A percentile compares a stretch with the other conserved stretches of the same genome.
Conservation (phyloP, 2,888 invertebrate species). For the Ferdinandea cuprea region DNA sequence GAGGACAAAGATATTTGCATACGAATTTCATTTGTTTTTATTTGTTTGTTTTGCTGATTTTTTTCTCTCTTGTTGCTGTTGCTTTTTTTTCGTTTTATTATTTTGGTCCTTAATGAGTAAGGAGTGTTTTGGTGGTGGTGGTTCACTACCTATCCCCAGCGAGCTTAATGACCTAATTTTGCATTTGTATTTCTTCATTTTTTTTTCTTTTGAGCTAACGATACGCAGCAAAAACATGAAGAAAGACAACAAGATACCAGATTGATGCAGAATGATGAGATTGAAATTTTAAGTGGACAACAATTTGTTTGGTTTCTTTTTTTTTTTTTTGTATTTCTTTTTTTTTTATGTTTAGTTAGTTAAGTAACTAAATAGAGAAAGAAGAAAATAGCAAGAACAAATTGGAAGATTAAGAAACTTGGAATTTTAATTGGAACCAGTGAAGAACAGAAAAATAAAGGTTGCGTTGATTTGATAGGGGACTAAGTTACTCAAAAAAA, state of each 20-base stretch:
- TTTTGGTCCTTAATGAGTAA: constrained; percentile 54
- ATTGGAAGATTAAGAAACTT: too few species aligned
- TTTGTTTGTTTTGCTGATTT: constrained; percentile 24
- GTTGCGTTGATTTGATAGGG: too few species aligned
- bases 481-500: too few species aligned
- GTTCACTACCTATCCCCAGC: background rate
- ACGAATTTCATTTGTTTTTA: constrained; percentile 55
- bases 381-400: too few species aligned
- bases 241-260: background rate
- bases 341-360: constrained; percentile 10
- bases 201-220: background rate
- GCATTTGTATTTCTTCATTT: constrained; percentile 23
- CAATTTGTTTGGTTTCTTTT: constrained; percentile 1
- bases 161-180: constrained; percentile 54
- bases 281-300: constrained; percentile 32
- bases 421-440: too few species aligned
- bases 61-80: too few species aligned
- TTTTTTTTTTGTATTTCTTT: too few species aligned
- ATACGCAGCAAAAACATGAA: background rate
- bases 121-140: constrained; percentile 12
- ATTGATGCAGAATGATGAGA: constrained; percentile 30
- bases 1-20: constrained; percentile 60
- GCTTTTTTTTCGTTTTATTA: constrained; percentile 18
- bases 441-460: too few species aligned
- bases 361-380: background rate